These are phyloP conservation scores for Ambastaia sidthimunki DNA, from an alignment of 2,797 vertebrate genomes.

Conservation along the genomic window DNA sequence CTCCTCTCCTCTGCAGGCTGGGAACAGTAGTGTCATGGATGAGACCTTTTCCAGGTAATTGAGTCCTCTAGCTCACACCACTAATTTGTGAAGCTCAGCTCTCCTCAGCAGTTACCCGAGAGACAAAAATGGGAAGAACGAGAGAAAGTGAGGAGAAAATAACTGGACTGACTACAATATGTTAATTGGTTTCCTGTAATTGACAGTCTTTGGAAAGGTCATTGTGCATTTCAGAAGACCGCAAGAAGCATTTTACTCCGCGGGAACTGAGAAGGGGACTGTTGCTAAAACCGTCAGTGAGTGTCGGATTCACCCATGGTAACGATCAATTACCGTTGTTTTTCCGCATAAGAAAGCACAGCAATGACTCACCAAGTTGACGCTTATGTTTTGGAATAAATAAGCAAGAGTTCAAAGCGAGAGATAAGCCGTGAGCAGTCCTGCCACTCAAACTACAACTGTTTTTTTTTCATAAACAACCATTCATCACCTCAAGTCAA, in stretches of 20 bases:
- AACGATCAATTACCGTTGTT: constrained; percentile 49
- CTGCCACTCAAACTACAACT: constrained; percentile 41
- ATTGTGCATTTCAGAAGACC: constrained; percentile 66
- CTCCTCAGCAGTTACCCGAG: constrained; percentile 71
- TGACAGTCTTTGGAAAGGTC: constrained; percentile 76
- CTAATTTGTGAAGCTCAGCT: constrained; percentile 78
- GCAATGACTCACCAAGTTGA: constrained; percentile 43
- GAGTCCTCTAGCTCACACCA: constrained; percentile 79
- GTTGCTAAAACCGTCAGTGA: constrained; percentile 44
- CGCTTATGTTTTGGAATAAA: constrained; percentile 49
- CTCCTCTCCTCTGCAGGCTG: constrained; percentile 65
- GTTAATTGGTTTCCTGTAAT: constrained; percentile 79
- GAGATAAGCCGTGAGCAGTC: constrained; percentile 28
- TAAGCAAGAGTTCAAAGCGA: constrained; percentile 44
- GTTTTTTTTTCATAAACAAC: constrained; percentile 1
- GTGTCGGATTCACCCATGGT: constrained; percentile 31
- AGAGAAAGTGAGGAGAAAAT: constrained; percentile 63
- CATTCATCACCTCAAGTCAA: constrained; percentile 27
- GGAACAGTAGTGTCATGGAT: constrained; percentile 68
- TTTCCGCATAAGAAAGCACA: constrained; percentile 47
- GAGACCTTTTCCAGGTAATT: constrained; percentile 72
- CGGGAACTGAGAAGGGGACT: constrained; percentile 62
- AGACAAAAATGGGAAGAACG: constrained; percentile 65
- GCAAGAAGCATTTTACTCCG: constrained; percentile 69
- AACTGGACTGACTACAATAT: constrained; percentile 77